phyloP scores from a whole-genome alignment of 2,888 invertebrate species.

The Sarcophaga carnaria region DNA sequence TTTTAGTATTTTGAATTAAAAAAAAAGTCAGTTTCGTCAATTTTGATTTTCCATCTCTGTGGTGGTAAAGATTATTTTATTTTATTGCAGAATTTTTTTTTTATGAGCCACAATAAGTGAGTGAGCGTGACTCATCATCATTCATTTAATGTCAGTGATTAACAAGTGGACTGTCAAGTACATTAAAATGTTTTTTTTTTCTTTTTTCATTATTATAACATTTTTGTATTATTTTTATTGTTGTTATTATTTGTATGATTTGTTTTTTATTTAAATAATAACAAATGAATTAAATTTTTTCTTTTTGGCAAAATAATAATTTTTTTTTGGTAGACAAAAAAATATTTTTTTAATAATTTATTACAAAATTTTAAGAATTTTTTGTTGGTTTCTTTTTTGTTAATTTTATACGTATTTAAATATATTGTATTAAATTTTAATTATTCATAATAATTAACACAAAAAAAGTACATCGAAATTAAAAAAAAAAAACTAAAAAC shows the following conservation, averaged over 20 bases:
- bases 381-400: too few relatives aligned
- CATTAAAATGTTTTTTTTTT: conserved; percentile 18
- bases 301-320: neutral
- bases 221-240: neutral
- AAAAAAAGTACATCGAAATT: too few relatives aligned
- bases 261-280: neutral
- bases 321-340: neutral
- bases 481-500: too few relatives aligned
- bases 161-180: conserved; percentile 48
- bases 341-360: neutral
- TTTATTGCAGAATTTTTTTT: conserved; percentile 11
- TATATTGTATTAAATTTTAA: too few relatives aligned
- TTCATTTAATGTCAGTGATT: conserved; percentile 28
- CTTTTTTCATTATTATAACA: conserved; percentile 3
- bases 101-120: neutral
- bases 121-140: conserved; percentile 18
- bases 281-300: neutral
- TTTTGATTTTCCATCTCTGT: too few relatives aligned
- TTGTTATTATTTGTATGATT: neutral
- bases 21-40: too few relatives aligned
- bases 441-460: too few relatives aligned
- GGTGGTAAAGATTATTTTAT: neutral
- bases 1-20: too few relatives aligned
- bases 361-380: neutral
- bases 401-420: too few relatives aligned